Percentiles rank a stretch among this genome's conserved stretches.
Conservation (phyloP, 2,797 vertebrate genomes). For the Acridotheres tristis region DNA sequence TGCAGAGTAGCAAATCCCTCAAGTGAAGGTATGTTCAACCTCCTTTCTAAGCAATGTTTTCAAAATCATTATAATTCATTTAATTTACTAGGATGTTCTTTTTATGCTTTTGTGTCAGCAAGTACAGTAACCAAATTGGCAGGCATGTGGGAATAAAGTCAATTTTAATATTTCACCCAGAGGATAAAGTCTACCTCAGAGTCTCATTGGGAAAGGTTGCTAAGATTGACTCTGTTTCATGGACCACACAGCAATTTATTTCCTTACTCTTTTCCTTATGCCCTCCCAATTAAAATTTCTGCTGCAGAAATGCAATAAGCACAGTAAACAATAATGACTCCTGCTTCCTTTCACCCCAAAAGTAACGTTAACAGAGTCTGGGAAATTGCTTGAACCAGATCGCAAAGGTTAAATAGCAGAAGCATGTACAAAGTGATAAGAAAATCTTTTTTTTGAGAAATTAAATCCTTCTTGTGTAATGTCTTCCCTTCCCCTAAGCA, state of each 20-base stretch:
- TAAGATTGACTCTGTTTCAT: neutral
- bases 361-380: constrained; percentile 11
- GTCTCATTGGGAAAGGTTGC: neutral
- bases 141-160: neutral
- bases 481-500: neutral
- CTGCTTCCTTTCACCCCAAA: neutral
- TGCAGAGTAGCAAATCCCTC: neutral
- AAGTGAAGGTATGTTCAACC: neutral
- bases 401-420: neutral
- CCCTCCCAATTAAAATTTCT: neutral
- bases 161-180: neutral
- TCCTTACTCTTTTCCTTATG: neutral
- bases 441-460: neutral
- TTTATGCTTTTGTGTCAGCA: neutral
- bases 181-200: neutral
- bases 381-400: constrained; percentile 1
- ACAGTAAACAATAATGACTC: neutral
- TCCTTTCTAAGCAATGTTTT: constrained; percentile 8
- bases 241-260: neutral
- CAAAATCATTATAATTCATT: neutral
- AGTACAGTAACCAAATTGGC: neutral
- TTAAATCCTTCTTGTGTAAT: neutral
- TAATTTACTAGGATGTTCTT: constrained; percentile 17
- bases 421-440: neutral
- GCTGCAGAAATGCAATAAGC: neutral